A percentile compares a stretch with the other conserved stretches of the same genome.
Evolutionary conservation across 1,140 invertebrate genomes (phyloP).

Genomic region (Notospermus geniculatus): DNA sequence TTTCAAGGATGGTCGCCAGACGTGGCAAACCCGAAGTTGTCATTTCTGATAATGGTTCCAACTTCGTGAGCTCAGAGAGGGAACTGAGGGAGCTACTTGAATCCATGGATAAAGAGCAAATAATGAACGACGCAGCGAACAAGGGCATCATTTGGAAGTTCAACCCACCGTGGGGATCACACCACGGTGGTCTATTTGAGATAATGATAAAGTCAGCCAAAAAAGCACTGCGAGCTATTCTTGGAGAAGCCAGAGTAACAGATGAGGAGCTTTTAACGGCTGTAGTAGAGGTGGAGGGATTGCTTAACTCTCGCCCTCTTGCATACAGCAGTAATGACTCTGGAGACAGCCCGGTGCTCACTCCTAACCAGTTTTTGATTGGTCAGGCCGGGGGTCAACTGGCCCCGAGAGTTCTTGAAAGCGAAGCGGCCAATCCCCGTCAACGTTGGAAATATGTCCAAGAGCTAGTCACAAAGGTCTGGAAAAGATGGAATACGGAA

Average conservation of each 20-base stretch:
- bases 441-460: constrained; percentile 12
- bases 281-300: constrained; percentile 1
- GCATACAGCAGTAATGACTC: not conserved
- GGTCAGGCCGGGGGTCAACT: constrained; percentile 15
- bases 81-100: constrained; percentile 8
- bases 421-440: not conserved
- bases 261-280: constrained; percentile 14
- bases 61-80: constrained; percentile 15
- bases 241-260: too few relatives aligned
- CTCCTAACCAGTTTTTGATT: constrained; percentile 12
- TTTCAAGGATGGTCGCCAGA: constrained; percentile 9
- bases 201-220: constrained; percentile 11
- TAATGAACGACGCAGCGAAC: not conserved
- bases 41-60: constrained; percentile 20
- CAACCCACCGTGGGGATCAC: too few relatives aligned
- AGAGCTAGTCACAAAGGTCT: constrained; percentile 13
- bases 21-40: constrained; percentile 14
- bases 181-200: constrained; percentile 16
- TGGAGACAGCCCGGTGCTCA: not conserved
- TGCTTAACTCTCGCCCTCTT: constrained; percentile 10
- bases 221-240: constrained; percentile 1
- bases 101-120: not conserved
- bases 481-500: constrained; percentile 16
- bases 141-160: constrained; percentile 1
- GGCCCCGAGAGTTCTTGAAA: constrained; percentile 10